phyloP scores from a whole-genome alignment of 2,797 vertebrate genomes.

The Acrocephalus scirpaceus region DNA sequence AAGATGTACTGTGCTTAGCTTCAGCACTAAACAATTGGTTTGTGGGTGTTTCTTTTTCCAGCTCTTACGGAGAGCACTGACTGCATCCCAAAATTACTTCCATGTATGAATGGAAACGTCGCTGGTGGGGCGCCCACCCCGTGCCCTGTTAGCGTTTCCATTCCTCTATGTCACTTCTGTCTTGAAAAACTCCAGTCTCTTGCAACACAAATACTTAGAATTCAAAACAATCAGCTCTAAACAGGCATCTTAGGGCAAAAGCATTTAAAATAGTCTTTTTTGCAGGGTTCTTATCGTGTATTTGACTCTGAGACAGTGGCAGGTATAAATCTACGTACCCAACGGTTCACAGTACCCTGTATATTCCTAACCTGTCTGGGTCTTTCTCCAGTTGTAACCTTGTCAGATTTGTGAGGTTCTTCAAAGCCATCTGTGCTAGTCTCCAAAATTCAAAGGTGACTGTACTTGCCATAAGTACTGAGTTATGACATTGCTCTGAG shows the following conservation, averaged over 20 bases:
- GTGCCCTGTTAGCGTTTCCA: background rate
- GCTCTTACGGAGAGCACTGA: background rate
- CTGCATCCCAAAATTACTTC: slow-evolving; percentile 4
- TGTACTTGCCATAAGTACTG: background rate
- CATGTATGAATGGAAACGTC: background rate
- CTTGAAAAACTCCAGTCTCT: slow-evolving; percentile 14
- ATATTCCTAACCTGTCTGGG: slow-evolving; percentile 56
- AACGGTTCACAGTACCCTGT: slow-evolving; percentile 23
- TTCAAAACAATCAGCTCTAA: slow-evolving; percentile 5
- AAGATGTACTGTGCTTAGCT: background rate
- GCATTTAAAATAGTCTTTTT: background rate
- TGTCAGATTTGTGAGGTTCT: slow-evolving; percentile 49
- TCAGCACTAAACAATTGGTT: background rate
- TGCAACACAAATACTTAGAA: background rate
- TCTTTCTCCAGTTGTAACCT: slow-evolving; percentile 33
- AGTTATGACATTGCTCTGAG: slow-evolving; percentile 15
- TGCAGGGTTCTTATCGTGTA: background rate
- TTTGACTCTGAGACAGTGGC: slow-evolving; percentile 4
- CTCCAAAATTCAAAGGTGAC: slow-evolving; percentile 47
- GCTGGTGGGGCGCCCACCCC: background rate
- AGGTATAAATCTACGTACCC: background rate
- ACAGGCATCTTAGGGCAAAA: slow-evolving; percentile 3
- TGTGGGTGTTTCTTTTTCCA: background rate
- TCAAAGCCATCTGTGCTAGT: slow-evolving; percentile 57
- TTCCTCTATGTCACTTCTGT: background rate